Evolutionary conservation across 2,797 vertebrate genomes (phyloP), one percentile per base, ranked within the genome.

Genomic region (Enteromius unitaeniatus): DNA sequence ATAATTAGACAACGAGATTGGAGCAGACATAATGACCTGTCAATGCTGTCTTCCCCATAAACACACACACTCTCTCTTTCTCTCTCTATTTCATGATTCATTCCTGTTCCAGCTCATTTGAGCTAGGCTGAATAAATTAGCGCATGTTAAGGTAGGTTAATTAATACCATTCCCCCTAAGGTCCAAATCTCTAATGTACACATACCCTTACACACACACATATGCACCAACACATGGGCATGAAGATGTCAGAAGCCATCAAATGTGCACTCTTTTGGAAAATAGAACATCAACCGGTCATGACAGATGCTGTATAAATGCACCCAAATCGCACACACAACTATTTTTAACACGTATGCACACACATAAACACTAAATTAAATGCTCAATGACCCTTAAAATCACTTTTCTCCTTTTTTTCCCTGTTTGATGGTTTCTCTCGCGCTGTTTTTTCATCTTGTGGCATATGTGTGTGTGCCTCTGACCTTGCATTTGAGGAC

Each of bases 401-500:
- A 81, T 85, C 67, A 65, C 69, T 76, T 74, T 64, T 45, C 42
- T 34, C 47, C 73, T 34, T 75, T 69, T 62, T 45, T 55, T 37
- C 73, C 31, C 58, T 21, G 70, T 83, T 75, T 49, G 31, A 72
- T 75, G 51, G 69, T 86, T 75, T 65, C 28, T 85, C 31, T 78
- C 26, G 10, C 10, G 75, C 73, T 79, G 60, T 81, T 47, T 79
- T 45, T 84, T 34, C 37, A n/a, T n/a, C 26, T 51, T 67, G n/a
- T 4, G 45, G 69, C 68, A 17, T 82, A n/a, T 82, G 42, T 81
- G 34, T 76, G 75, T 84, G 81, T 45, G 60, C 74, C 65, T 73
- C 87, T 91, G 92, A 94, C 93, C 93, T 94, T 93, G 93, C 76
- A 88, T 79, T 88, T 89, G 86, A 88, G 88, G 87, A 72, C 74